Base-by-base conservation (phyloP, 1,140 invertebrate genomes). In the Calliopsis andreniformis region DNA sequence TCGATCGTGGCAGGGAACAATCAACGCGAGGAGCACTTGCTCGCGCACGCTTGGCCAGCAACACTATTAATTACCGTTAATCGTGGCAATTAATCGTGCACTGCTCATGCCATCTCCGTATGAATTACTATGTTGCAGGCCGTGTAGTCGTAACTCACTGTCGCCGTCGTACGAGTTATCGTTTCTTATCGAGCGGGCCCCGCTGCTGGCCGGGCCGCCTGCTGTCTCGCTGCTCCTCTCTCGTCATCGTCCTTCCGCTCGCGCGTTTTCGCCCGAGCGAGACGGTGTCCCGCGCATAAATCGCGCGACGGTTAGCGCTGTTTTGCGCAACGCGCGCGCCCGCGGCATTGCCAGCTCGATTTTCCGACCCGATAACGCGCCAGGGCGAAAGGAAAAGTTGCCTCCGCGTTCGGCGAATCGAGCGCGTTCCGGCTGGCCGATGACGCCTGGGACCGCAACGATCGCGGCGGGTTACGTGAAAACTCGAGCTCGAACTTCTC, bases 1-100 rank as follows among this genome's bases (percentile, higher is more conserved):
- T 64, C 42, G 64, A 43, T 45, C 62, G 77, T 76, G 39, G 39
- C 61, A 45, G 42, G 28, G 47, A 23, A 68, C 49, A 51, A 62
- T 76, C 71, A 77, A 78, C 61, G 66, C 25, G 64, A 81, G 64
- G 73, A 70, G 66, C 51, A 51, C 53, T 80, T 68, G 76, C 70
- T 79, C 85, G 53, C 58, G 56, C 72, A 71, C 23, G 55, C 66
- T 47, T 35, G 58, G 32, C 35, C 35, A 10, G 69, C 82, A 79
- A 73, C 73, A 83, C 87, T 88, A 89, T 89, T 89, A 89, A 90
- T 90, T 89, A 90, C 86, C 85, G 85, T 89, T 89, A 89, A 89
- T 90, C 88, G 85, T 64, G 69, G 75, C 82, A 88, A 90, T 90
- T 88, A 89, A 89, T 89, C 87, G 85, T 61, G 10, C 64, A 42